Evolutionary conservation across 1,140 invertebrate species (phyloP).

Genomic region (Rhizoglyphus robini): DNA sequence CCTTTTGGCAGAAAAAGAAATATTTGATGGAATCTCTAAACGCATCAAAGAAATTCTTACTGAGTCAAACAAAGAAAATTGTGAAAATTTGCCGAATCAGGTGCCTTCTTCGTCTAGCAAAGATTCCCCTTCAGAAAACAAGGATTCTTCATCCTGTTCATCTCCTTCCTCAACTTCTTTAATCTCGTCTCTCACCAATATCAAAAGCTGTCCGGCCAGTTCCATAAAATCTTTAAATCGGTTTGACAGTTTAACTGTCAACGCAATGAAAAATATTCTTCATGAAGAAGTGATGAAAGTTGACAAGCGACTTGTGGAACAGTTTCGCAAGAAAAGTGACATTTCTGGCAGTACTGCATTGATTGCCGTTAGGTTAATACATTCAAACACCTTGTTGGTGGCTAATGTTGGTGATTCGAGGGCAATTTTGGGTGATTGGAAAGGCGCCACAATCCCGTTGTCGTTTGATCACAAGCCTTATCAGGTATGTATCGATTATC

Average conservation of each 20-base stretch:
- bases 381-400: conserved; percentile 54
- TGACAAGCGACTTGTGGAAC: conserved; percentile 16
- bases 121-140: no score
- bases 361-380: conserved; percentile 66
- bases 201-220: neutral
- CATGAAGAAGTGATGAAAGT: conserved; percentile 18
- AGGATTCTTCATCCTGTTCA: no score
- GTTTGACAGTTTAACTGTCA: conserved; percentile 15
- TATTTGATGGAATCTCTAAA: conserved; percentile 72
- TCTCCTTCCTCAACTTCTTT: no score
- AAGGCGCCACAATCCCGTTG: conserved; percentile 73
- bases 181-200: neutral
- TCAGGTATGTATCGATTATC: conserved; percentile 45
- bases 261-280: conserved; percentile 18
- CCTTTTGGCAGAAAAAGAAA: conserved; percentile 18
- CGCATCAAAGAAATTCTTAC: conserved; percentile 62
- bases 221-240: no score
- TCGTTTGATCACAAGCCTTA: conserved; percentile 95
- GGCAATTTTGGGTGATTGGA: conserved; percentile 80
- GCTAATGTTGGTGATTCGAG: conserved; percentile 92
- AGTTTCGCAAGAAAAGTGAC: conserved; percentile 18
- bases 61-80: neutral
- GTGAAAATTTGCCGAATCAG: neutral
- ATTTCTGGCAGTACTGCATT: conserved; percentile 70
- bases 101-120: conserved; percentile 40